Conservation (phyloP, 1,140 invertebrate species). For the Megalonaias nervosa region DNA sequence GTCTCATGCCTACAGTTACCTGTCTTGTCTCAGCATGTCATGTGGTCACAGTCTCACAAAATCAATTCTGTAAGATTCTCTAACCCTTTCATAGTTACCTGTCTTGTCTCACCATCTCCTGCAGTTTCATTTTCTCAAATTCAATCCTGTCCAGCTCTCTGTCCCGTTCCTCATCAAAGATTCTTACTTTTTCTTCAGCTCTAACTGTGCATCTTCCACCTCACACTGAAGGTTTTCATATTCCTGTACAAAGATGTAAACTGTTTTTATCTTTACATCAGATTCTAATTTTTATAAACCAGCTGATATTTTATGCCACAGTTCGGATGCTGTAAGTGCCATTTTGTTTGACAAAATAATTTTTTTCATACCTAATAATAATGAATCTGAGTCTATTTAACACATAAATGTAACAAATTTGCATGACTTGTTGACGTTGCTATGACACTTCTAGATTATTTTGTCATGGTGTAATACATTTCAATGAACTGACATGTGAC, state of each 20-base stretch:
- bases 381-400: too few relatives aligned
- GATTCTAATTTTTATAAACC: too few relatives aligned
- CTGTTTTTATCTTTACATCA: too few relatives aligned
- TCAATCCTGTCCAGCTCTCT: constrained; percentile 66
- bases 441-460: too few relatives aligned
- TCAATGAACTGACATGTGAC: too few relatives aligned
- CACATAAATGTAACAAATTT: too few relatives aligned
- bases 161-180: constrained; percentile 65
- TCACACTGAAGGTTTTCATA: constrained; percentile 48
- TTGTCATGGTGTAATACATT: too few relatives aligned
- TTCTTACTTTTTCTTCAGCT: constrained; percentile 56
- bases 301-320: too few relatives aligned
- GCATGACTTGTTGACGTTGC: too few relatives aligned
- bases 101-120: constrained; percentile 66
- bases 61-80: constrained; percentile 65
- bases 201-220: constrained; percentile 40
- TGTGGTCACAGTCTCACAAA: constrained; percentile 65
- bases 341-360: too few relatives aligned
- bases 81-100: constrained; percentile 54
- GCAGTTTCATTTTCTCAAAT: constrained; percentile 64
- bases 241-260: constrained; percentile 37
- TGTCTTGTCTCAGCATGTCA: constrained; percentile 65
- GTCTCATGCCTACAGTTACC: constrained; percentile 34
- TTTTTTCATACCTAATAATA: too few relatives aligned
- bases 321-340: too few relatives aligned